These are phyloP conservation scores for Stenurella melanura DNA, from an alignment of 2,888 invertebrate species.

Conservation along the genomic window DNA sequence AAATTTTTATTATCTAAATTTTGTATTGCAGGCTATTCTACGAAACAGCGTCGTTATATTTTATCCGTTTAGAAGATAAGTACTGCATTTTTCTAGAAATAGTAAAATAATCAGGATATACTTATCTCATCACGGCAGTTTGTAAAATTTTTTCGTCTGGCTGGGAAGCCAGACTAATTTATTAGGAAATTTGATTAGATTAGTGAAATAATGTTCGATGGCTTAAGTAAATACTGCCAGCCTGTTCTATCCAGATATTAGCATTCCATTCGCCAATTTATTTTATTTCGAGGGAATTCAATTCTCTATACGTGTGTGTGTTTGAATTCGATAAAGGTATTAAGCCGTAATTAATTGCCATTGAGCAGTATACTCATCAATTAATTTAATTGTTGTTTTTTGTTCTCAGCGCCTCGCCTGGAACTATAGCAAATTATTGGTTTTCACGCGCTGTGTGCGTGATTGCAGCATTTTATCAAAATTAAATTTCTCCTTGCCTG, in stretches of 20 bases:
- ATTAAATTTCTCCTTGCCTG: neutral
- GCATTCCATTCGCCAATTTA: conserved; percentile 23
- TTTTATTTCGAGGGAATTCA: conserved; percentile 9
- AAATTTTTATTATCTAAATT: neutral
- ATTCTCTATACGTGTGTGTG: conserved; percentile 8
- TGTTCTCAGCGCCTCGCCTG: conserved; percentile 11
- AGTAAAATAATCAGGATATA: conserved; percentile 21
- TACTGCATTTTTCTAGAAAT: conserved; percentile 27
- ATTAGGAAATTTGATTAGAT: conserved; percentile 35
- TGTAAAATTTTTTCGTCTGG: conserved; percentile 30
- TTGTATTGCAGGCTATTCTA: neutral
- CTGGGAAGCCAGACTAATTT: conserved; percentile 39
- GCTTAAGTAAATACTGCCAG: conserved; percentile 23
- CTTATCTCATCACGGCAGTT: conserved; percentile 21
- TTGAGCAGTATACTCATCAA: conserved; percentile 14
- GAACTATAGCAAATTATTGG: conserved; percentile 13
- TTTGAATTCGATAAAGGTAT: conserved; percentile 37
- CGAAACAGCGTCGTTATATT: neutral
- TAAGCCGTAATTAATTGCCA: conserved; percentile 33
- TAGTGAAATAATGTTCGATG: conserved; percentile 16
- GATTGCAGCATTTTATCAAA: neutral
- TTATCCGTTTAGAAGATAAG: conserved; percentile 23
- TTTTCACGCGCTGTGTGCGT: neutral
- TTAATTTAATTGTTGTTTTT: conserved; percentile 28
- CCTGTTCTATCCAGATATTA: conserved; percentile 19